Percentiles rank a stretch among this genome's conserved stretches.
Evolutionary conservation across 2,113 vertebrate genomes (phyloP).

Genomic region (Aegotheles bennettii): DNA sequence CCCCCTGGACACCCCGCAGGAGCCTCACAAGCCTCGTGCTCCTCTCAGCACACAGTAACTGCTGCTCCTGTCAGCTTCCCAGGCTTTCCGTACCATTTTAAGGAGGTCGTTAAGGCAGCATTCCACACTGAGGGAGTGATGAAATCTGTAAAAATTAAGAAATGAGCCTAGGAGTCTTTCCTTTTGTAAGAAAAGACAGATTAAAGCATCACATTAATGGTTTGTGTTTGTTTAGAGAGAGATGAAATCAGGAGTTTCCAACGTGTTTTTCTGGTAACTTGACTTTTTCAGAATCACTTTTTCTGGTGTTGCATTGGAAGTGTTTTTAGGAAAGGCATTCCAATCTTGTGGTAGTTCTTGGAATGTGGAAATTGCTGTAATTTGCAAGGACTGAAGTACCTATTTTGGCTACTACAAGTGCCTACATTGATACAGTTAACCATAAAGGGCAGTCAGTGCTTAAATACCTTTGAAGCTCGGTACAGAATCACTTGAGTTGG

Average conservation of each 20-base stretch:
- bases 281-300: not conserved
- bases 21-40: fast-evolving
- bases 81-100: fast-evolving
- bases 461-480: not conserved
- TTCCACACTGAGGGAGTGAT: not conserved
- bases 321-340: not conserved
- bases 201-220: not conserved
- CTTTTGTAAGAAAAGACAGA: not conserved
- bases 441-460: fast-evolving
- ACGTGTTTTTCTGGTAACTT: fast-evolving
- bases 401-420: not conserved
- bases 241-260: not conserved
- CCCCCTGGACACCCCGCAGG: not conserved
- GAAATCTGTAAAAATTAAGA: not conserved
- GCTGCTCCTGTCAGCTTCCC: not conserved
- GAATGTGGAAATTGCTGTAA: not conserved
- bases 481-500: too few relatives aligned
- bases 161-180: not conserved
- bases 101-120: not conserved
- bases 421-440: not conserved
- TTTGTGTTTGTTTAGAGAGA: not conserved
- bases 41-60: too few relatives aligned
- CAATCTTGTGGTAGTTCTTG: not conserved
- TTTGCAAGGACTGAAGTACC: not conserved
- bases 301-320: not conserved